These are phyloP conservation scores for Pimephales promelas DNA, from an alignment of 2,113 vertebrate genomes.

Conservation along the genomic window DNA sequence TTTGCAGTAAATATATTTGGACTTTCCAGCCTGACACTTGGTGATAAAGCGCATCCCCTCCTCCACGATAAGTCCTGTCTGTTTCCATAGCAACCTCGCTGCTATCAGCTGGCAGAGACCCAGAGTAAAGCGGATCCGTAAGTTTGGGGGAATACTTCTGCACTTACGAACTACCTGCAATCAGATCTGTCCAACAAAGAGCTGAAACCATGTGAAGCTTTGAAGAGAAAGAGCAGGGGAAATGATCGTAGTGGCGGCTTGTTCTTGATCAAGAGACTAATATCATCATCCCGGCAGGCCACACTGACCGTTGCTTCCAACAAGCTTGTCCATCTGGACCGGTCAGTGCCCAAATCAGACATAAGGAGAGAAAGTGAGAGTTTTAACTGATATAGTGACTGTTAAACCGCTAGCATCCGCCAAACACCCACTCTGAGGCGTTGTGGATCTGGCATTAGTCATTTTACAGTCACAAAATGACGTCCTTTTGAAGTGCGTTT, in stretches of 20 bases:
- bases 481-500: constrained; percentile 17
- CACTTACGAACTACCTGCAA: neutral
- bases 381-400: constrained; percentile 33
- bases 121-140: constrained; percentile 60
- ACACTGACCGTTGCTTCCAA: neutral
- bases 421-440: constrained; percentile 41
- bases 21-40: constrained; percentile 43
- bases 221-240: neutral
- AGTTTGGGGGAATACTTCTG: constrained; percentile 61
- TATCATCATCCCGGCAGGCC: neutral
- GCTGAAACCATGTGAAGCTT: neutral
- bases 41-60: constrained; percentile 63
- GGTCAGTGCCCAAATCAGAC: constrained; percentile 31
- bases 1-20: constrained; percentile 43
- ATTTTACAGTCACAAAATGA: constrained; percentile 48
- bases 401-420: constrained; percentile 45
- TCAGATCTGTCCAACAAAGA: neutral
- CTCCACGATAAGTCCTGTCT: constrained; percentile 62
- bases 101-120: constrained; percentile 68
- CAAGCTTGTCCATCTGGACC: constrained; percentile 27
- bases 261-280: neutral
- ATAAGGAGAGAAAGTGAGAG: constrained; percentile 29
- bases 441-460: constrained; percentile 37
- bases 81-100: constrained; percentile 74
- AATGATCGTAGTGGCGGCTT: neutral